These are phyloP conservation scores for Meloe dianella DNA, from an alignment of 2,888 invertebrate genomes.

Conservation along the genomic window DNA sequence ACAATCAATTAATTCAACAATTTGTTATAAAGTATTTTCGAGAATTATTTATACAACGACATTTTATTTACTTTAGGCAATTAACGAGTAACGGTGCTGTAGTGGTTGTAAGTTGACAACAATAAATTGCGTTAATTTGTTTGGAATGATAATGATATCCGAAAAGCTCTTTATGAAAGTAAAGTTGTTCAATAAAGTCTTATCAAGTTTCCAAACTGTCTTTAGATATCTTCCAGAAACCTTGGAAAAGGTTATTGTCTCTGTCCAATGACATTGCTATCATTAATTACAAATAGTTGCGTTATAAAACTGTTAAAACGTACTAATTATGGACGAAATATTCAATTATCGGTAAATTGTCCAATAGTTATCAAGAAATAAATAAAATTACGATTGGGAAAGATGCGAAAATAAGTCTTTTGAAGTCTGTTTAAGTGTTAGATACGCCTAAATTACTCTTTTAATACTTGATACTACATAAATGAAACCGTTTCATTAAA, in stretches of 20 bases:
- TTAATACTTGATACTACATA: constrained; percentile 20
- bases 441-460: constrained; percentile 8
- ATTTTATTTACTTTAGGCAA: background rate
- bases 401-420: background rate
- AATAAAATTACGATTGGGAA: background rate
- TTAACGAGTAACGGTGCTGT: background rate
- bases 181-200: constrained; percentile 41
- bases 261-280: background rate
- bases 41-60: background rate
- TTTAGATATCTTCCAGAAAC: constrained; percentile 31
- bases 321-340: too few relatives aligned
- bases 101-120: constrained; percentile 7
- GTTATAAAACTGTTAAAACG: too few relatives aligned
- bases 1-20: background rate
- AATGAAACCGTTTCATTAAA: constrained; percentile 25
- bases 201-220: constrained; percentile 41
- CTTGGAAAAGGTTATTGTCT: background rate
- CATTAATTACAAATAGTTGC: background rate
- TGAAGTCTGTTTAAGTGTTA: background rate
- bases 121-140: constrained; percentile 22
- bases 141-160: constrained; percentile 28
- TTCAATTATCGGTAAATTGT: background rate
- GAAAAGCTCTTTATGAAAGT: constrained; percentile 35
- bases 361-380: background rate
- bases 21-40: background rate